Base-by-base conservation (phyloP, 2,888 invertebrate species). In the Tiphia femorata region DNA sequence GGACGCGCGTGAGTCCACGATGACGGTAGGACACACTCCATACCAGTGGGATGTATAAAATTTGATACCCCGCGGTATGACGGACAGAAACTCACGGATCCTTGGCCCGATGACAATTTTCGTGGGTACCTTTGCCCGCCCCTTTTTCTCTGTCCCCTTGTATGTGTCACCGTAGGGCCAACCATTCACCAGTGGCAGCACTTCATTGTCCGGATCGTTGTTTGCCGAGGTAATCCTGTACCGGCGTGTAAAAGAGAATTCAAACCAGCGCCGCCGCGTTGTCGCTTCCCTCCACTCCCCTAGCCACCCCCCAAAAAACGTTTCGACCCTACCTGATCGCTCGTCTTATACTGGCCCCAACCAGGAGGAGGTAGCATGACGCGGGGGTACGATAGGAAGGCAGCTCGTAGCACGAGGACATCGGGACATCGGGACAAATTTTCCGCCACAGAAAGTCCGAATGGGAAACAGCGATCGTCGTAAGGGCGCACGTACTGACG, bases 381-480 rank as follows among this genome's bases (percentile, higher is more conserved):
- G 20, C 12, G 17, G 16, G 16, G 16, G 16, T 8, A 25, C 5
- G 6, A 25, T 5, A 25, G 25, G 25, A 25, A 25, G 8, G 25
- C 5, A 8, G 8, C 25, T 8, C 5, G 35, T 33, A 8, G 35
- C 7, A 8, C 5, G n/a, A 33, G n/a, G 35, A 38, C 48, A 43
- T 42, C 62, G 66, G 58, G 74, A 77, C 78, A 79, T 73, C 67
- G 74, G 73, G 78, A 82, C 81, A 79, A 81, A 81, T 82, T 83
- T 82, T 81, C 81, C 82, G 81, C 77, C 76, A 81, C 76, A 79
- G 77, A 76, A 78, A 79, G 58, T 72, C 70, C 78, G 80, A 82
- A 82, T 81, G 65, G 73, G 65, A 71, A 70, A 75, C 29, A 12
- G 12, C 68, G 72, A 66, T 70, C 73, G 69, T 69, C 64, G 73